phyloP scores from a whole-genome alignment of 1,140 invertebrate genomes.

The Argopecten irradians region DNA sequence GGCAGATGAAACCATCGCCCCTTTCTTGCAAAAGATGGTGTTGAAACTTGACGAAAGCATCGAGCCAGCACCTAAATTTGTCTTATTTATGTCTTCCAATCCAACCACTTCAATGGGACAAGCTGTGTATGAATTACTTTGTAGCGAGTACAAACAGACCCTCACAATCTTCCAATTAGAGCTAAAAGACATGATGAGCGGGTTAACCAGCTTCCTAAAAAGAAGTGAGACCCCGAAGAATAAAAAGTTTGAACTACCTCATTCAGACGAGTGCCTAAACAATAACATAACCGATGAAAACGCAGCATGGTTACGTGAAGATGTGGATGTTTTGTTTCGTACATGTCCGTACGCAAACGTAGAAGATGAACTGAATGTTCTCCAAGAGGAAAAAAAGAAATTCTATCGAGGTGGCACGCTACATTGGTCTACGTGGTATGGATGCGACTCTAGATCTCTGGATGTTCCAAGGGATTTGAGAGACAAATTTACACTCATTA shows the following conservation, averaged over 20 bases:
- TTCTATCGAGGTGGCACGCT: conserved; percentile 62
- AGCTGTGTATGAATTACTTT: not conserved
- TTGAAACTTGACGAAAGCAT: conserved; percentile 38
- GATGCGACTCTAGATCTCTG: conserved; percentile 39
- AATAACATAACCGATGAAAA: conserved; percentile 46
- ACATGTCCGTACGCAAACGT: conserved; percentile 45
- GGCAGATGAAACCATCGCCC: conserved; percentile 19
- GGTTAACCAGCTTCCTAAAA: not conserved
- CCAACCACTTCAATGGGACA: conserved; percentile 18
- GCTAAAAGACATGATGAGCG: not conserved
- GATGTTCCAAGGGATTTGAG: conserved; percentile 54
- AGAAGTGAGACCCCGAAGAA: not conserved
- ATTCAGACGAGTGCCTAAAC: conserved; percentile 24
- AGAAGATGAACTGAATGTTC: conserved; percentile 39
- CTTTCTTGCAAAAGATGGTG: conserved; percentile 52
- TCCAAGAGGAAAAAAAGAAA: conserved; percentile 50
- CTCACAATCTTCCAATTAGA: conserved; percentile 35
- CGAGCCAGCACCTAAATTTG: conserved; percentile 39
- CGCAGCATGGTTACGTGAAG: conserved; percentile 56
- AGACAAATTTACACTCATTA: conserved; percentile 35
- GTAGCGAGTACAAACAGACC: conserved; percentile 28
- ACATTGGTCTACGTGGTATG: conserved; percentile 58
- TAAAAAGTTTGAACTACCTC: conserved; percentile 38
- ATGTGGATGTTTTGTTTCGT: conserved; percentile 58
- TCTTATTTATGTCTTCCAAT: conserved; percentile 40